These are phyloP conservation scores for Eueremaeus valkanovi DNA, from an alignment of 2,888 invertebrate genomes.

Conservation along the genomic window DNA sequence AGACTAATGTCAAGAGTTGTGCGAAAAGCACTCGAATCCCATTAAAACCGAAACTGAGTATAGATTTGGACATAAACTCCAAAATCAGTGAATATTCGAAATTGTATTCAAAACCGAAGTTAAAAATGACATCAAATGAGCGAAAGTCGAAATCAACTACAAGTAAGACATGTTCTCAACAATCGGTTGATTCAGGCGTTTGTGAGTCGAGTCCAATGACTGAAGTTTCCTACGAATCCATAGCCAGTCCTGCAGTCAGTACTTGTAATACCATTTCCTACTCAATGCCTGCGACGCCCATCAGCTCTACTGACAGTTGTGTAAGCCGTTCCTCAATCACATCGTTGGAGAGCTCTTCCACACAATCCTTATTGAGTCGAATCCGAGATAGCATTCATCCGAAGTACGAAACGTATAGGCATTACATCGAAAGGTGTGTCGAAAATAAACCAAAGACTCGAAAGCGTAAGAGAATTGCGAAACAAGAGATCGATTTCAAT, in stretches of 20 bases:
- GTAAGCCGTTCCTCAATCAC: not conserved
- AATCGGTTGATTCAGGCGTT: not conserved
- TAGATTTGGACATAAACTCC: constrained; percentile 17
- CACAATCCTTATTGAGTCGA: not conserved
- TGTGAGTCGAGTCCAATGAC: not conserved
- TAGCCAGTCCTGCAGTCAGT: constrained; percentile 17
- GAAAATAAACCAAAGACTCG: not conserved
- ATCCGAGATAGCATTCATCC: not conserved
- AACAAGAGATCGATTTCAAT: not conserved
- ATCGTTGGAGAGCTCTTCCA: not conserved
- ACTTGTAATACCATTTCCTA: not conserved
- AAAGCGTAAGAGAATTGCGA: not conserved
- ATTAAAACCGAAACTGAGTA: not conserved
- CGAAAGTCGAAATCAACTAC: not conserved
- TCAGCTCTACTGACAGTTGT: constrained; percentile 11
- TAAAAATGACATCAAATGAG: not conserved
- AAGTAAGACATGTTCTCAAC: too few relatives aligned
- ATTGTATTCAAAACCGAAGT: not conserved
- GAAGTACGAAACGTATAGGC: not conserved
- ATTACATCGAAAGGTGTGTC: not conserved
- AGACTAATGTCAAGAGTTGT: not conserved
- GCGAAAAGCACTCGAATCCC: not conserved
- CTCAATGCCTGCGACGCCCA: constrained; percentile 21
- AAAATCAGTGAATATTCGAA: constrained; percentile 13
- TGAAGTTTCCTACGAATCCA: not conserved